Conservation (phyloP, 1,140 invertebrate species). For the Apis florea region DNA sequence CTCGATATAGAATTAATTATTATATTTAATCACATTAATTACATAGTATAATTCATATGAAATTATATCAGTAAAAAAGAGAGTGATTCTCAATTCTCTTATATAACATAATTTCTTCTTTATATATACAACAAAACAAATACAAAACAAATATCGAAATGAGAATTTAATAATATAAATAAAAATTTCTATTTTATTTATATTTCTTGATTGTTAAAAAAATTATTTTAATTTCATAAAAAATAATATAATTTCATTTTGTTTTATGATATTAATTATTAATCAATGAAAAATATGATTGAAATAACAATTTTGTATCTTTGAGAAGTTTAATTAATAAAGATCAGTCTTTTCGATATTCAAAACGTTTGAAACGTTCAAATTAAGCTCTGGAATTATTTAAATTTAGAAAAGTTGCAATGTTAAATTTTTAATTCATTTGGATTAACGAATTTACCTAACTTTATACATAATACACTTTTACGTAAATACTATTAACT, state of each 20-base stretch:
- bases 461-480: too few species aligned
- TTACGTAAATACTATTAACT: neutral
- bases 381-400: neutral
- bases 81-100: too few species aligned
- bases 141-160: neutral
- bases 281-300: neutral
- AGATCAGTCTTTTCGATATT: conserved; percentile 27
- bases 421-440: neutral
- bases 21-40: too few species aligned
- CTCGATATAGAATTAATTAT: neutral
- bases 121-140: neutral
- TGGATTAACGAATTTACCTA: conserved; percentile 10
- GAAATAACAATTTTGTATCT: neutral
- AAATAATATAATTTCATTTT: too few species aligned
- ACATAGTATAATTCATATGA: too few species aligned
- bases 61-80: too few species aligned
- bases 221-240: too few species aligned
- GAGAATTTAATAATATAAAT: too few species aligned
- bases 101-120: neutral
- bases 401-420: neutral
- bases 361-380: conserved; percentile 6
- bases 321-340: conserved; percentile 3
- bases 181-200: too few species aligned
- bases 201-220: too few species aligned
- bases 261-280: neutral